phyloP scores from a whole-genome alignment of 2,797 vertebrate genomes.

The Monodelphis domestica region DNA sequence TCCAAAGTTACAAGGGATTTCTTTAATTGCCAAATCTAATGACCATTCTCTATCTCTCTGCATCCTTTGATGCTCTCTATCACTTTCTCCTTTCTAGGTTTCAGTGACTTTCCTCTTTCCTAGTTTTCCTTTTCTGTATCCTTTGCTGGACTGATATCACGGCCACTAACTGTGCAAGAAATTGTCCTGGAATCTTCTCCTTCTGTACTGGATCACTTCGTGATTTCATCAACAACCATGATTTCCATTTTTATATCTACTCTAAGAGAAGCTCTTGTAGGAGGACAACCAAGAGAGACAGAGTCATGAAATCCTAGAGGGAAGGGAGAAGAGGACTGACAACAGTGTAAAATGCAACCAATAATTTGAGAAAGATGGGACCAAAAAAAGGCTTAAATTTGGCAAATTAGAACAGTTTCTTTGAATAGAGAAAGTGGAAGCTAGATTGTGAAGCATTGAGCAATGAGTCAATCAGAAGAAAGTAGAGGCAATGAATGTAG shows the following conservation, averaged over 20 bases:
- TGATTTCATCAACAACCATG: neutral
- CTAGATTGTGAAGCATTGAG: neutral
- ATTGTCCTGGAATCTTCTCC: neutral
- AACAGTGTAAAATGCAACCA: neutral
- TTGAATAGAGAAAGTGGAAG: neutral
- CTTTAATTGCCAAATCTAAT: neutral
- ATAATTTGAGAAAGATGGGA: neutral
- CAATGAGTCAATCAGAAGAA: neutral
- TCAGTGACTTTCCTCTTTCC: neutral
- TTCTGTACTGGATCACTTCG: neutral
- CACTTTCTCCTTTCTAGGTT: neutral
- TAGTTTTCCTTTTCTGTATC: neutral
- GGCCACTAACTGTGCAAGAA: neutral
- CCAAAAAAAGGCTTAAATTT: neutral
- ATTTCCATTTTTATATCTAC: neutral
- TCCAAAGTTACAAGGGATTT: neutral
- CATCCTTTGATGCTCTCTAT: neutral
- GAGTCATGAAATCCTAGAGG: neutral
- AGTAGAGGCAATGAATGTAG: neutral
- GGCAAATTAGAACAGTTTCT: neutral
- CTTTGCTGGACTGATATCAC: neutral
- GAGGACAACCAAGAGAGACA: neutral
- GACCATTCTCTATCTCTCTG: neutral
- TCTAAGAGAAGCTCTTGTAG: neutral
- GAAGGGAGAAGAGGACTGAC: neutral